Conservation (phyloP, 2,888 invertebrate genomes). For the Geophilus truncorum region DNA sequence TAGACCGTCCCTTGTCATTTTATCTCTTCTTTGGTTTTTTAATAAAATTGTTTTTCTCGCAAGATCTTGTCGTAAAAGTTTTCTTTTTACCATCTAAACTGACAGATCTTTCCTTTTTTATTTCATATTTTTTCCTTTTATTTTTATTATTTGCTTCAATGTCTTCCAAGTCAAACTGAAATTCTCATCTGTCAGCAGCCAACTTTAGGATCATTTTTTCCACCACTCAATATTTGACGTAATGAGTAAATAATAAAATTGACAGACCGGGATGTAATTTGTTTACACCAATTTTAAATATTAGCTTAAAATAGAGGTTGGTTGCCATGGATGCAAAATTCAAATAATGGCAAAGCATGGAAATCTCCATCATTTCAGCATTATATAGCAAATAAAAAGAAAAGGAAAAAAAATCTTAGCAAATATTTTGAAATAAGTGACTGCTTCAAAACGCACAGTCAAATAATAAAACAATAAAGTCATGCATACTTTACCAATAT, state of each 20-base stretch:
- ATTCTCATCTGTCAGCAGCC: constrained; percentile 27
- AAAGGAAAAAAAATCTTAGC: neutral
- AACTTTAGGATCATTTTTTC: neutral
- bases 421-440: neutral
- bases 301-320: neutral
- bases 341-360: neutral
- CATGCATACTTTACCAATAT: neutral
- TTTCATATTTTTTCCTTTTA: neutral
- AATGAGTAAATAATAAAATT: neutral
- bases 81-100: constrained; percentile 27
- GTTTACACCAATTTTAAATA: neutral
- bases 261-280: constrained; percentile 2
- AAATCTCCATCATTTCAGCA: neutral
- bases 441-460: neutral
- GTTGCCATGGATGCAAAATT: neutral
- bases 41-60: constrained; percentile 24
- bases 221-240: constrained; percentile 8
- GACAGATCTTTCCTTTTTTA: constrained; percentile 5
- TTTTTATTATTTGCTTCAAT: constrained; percentile 15
- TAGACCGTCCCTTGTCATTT: constrained; percentile 27
- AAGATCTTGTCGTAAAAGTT: constrained; percentile 24
- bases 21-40: constrained; percentile 23
- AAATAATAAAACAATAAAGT: neutral
- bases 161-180: constrained; percentile 4
- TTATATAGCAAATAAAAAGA: neutral